phyloP scores from a whole-genome alignment of 2,113 vertebrate species.

The Arothron firmamentum region DNA sequence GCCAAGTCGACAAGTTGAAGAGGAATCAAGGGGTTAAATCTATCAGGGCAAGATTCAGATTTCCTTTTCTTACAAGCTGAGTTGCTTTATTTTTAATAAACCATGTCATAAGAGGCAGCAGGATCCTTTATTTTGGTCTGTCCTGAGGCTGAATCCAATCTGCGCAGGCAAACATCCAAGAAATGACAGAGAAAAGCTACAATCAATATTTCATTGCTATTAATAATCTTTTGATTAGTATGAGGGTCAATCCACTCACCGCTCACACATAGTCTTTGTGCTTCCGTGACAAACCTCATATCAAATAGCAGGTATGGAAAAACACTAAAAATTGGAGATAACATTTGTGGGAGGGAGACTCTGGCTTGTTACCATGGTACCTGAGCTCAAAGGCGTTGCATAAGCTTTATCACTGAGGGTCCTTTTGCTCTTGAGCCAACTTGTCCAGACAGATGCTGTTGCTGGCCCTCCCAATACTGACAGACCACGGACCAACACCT shows the following conservation, averaged over 20 bases:
- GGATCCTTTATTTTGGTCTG: slow-evolving; percentile 15
- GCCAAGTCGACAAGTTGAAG: too few species aligned
- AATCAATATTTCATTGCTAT: too few species aligned
- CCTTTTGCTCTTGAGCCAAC: slow-evolving; percentile 51
- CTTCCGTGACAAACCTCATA: too few species aligned
- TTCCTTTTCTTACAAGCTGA: slow-evolving; percentile 20
- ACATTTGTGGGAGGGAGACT: slow-evolving; percentile 6
- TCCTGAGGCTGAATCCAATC: slow-evolving; percentile 36
- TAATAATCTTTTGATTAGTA: too few species aligned
- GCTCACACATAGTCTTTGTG: too few species aligned
- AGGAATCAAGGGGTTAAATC: neutral
- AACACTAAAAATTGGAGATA: neutral
- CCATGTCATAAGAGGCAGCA: slow-evolving; percentile 7
- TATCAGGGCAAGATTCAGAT: slow-evolving; percentile 1
- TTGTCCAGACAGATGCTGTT: slow-evolving; percentile 21
- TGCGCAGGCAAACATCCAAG: slow-evolving; percentile 29
- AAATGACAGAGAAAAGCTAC: slow-evolving; percentile 2
- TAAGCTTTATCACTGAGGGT: slow-evolving; percentile 24
- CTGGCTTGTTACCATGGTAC: slow-evolving; percentile 56
- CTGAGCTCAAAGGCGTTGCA: slow-evolving; percentile 35
- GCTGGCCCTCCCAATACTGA: slow-evolving; percentile 50
- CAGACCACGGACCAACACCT: slow-evolving; percentile 31
- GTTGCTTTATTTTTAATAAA: slow-evolving; percentile 17
- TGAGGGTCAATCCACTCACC: too few species aligned
- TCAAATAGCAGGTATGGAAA: neutral